Conservation (phyloP, 2,113 vertebrate genomes). For the Diadophis punctatus region DNA sequence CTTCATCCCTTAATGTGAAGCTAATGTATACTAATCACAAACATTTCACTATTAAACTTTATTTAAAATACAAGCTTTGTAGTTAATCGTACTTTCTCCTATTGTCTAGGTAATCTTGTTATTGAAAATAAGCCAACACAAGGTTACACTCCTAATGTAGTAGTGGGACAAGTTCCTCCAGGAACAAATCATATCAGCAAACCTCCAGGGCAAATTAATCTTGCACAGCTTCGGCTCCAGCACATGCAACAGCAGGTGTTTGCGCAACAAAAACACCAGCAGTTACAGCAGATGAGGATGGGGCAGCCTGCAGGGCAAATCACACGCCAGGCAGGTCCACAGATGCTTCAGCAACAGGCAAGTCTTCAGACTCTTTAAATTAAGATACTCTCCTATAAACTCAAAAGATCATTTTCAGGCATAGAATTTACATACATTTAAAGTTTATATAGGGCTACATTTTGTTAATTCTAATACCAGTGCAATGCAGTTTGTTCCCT, state of each 20-base stretch:
- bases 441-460: background rate
- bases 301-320: conserved; percentile 85
- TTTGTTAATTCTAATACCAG: background rate
- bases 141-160: conserved; percentile 81
- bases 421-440: background rate
- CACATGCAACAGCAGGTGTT: conserved; percentile 96
- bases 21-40: background rate
- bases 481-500: conserved; percentile 41
- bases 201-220: conserved; percentile 91
- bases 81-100: conserved; percentile 30
- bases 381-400: background rate
- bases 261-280: conserved; percentile 89
- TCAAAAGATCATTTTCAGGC: background rate
- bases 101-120: conserved; percentile 85
- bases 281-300: conserved; percentile 89
- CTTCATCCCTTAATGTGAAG: background rate
- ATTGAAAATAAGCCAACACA: conserved; percentile 89
- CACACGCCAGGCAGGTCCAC: conserved; percentile 77
- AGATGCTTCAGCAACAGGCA: conserved; percentile 91
- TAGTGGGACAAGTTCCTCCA: conserved; percentile 83
- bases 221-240: conserved; percentile 93
- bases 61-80: background rate
- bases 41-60: accelerated
- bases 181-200: conserved; percentile 84
- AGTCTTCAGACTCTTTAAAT: background rate